Percentiles rank a stretch among this genome's conserved stretches.
Evolutionary conservation across 2,797 vertebrate species (phyloP).

Genomic region (Melopsittacus undulatus): DNA sequence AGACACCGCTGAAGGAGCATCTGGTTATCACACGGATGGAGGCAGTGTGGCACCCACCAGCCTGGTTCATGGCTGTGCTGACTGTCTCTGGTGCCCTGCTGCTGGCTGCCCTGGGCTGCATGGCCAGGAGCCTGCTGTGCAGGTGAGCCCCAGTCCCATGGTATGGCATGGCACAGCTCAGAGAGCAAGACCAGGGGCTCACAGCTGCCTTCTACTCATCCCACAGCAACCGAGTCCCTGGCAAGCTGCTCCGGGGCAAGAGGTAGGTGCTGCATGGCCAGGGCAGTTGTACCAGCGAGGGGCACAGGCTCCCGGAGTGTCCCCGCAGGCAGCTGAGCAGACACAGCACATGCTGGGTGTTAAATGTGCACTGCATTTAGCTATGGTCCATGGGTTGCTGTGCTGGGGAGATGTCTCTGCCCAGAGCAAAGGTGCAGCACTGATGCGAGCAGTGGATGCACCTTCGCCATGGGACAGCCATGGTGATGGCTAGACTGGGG

Average conservation of each 20-base stretch:
- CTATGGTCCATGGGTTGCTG: not conserved
- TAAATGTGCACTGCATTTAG: accelerated
- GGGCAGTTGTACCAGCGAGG: accelerated
- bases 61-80: constrained; percentile 79
- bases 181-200: not conserved
- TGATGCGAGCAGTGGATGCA: not conserved
- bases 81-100: constrained; percentile 66
- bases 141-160: constrained; percentile 5
- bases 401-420: accelerated
- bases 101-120: constrained; percentile 58
- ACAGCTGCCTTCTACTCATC: not conserved
- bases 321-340: not conserved
- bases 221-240: not conserved
- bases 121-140: constrained; percentile 3
- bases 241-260: not conserved
- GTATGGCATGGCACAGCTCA: accelerated
- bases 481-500: accelerated
- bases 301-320: not conserved
- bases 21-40: constrained; percentile 30
- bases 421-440: not conserved
- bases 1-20: constrained; percentile 44
- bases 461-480: not conserved
- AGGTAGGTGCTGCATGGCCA: not conserved
- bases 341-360: accelerated
- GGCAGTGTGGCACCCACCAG: constrained; percentile 68